Evolutionary conservation across 2,113 vertebrate genomes (phyloP).

Genomic region (Cricetomys ansorgei): DNA sequence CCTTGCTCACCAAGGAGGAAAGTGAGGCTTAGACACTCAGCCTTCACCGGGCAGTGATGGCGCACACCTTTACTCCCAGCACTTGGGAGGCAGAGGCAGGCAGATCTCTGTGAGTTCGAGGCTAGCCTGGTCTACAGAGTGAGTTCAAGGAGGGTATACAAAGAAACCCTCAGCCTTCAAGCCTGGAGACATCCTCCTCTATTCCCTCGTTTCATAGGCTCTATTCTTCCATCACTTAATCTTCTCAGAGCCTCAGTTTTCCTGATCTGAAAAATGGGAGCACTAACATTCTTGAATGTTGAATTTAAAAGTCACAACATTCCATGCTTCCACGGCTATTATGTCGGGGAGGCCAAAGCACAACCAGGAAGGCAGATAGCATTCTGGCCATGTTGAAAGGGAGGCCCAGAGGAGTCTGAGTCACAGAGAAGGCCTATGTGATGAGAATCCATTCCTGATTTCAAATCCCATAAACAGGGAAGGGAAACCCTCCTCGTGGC

Average conservation of each 20-base stretch:
- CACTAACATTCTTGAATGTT: not conserved
- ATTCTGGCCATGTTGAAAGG: not conserved
- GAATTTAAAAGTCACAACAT: not conserved
- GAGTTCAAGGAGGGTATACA: no score
- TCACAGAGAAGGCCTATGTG: not conserved
- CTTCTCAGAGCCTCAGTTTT: not conserved
- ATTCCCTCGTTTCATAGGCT: not conserved
- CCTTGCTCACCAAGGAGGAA: not conserved
- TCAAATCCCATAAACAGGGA: not conserved
- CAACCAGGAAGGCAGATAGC: not conserved
- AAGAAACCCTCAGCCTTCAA: not conserved
- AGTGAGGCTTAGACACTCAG: not conserved
- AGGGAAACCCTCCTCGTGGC: not conserved
- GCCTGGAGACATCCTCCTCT: not conserved
- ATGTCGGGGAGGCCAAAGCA: not conserved
- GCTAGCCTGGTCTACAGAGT: no score
- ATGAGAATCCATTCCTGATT: constrained; percentile 9
- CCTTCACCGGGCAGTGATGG: no score
- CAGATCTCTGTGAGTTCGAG: no score
- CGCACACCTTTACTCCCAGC: no score
- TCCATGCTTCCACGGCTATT: rapidly evolving
- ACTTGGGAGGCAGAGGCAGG: no score
- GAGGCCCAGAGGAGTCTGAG: not conserved
- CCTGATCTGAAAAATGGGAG: not conserved
- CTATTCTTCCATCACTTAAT: not conserved